Evolutionary conservation across 2,888 invertebrate genomes (phyloP).

Genomic region (Agrotis puta): DNA sequence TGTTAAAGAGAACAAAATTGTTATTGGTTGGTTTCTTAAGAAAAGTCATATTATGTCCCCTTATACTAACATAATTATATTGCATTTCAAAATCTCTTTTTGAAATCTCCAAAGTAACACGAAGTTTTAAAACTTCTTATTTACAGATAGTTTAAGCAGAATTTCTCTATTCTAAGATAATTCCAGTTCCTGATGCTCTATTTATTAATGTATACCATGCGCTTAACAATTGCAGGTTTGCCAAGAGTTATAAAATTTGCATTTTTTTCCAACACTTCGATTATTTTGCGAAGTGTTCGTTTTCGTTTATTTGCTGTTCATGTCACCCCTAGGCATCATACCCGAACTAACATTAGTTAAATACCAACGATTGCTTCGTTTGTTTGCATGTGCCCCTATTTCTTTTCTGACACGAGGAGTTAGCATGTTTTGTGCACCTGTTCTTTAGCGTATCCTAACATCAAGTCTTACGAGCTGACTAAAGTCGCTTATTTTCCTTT

Average conservation of each 20-base stretch:
- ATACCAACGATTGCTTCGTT: constrained; percentile 62
- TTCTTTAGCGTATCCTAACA: constrained; percentile 58
- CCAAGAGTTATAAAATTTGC: constrained; percentile 90
- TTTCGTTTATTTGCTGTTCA: constrained; percentile 76
- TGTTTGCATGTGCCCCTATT: constrained; percentile 73
- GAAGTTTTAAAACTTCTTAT: constrained; percentile 63
- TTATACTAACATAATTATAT: constrained; percentile 20
- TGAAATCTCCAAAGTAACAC: constrained; percentile 21
- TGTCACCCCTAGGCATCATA: constrained; percentile 65
- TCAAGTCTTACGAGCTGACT: constrained; percentile 43
- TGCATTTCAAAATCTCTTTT: constrained; percentile 31
- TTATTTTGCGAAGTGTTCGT: constrained; percentile 76
- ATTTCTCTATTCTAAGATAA: constrained; percentile 65
- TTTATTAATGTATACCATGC: constrained; percentile 69
- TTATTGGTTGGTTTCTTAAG: constrained; percentile 19
- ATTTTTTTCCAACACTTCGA: constrained; percentile 87
- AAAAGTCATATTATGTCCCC: constrained; percentile 17
- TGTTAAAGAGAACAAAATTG: constrained; percentile 15
- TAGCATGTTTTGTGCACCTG: constrained; percentile 63
- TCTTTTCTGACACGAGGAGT: constrained; percentile 49
- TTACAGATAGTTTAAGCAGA: constrained; percentile 75
- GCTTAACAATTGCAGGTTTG: constrained; percentile 91
- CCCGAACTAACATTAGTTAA: constrained; percentile 39
- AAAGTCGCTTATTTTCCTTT: constrained; percentile 60
- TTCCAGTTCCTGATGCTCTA: constrained; percentile 67